Evolutionary conservation across 2,888 invertebrate species (phyloP), one percentile per base, ranked within the genome.

Genomic region (Xanthostigma xanthostigma): DNA sequence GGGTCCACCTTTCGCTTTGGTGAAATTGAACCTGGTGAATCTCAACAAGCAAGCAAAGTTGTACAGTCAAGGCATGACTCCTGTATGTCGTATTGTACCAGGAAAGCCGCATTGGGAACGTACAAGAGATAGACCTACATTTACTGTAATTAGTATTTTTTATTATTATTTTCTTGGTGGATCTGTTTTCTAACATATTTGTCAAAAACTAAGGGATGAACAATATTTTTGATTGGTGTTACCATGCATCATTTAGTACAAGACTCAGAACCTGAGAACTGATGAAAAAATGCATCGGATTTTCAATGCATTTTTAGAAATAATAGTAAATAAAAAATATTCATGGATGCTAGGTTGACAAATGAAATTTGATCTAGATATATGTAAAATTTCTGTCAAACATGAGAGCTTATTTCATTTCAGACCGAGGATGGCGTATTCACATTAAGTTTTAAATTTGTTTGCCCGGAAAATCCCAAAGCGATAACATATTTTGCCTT

Each of bases 51-150:
- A 93, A 70, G 82, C 84, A 47, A 91, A 90, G 69, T 81, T 93
- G 74, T 93, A 84, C 65, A 84, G 84, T 60, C 90, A 92, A 64
- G 93, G 93, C 40, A 89, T 89, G 89, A 81, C 82, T 27, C 89
- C 90, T 0, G 88, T 90, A 33, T 84, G 74, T 52, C 74, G 80
- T 56, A 75, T 81, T 8, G 64, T 87, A 48, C 90, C 89, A 9
- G 84, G 84, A 11, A 80, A 80, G 60, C 76, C 79, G 9, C 78
- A 82, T 56, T 93, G 92, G 91, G 88, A 90, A 58, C 71, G 91
- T 52, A 83, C 90, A 51, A 75, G 79, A 53, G 88, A 89, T 55
- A 82, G 81, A 60, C 88, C 88, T 34, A 72, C 79, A 36, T 89
- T 79, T 66, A 76, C 75, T 59, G 88, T 89, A 73, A 73, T 68